Conservation (phyloP, 2,888 invertebrate genomes). For the Brachylomia viminalis region DNA sequence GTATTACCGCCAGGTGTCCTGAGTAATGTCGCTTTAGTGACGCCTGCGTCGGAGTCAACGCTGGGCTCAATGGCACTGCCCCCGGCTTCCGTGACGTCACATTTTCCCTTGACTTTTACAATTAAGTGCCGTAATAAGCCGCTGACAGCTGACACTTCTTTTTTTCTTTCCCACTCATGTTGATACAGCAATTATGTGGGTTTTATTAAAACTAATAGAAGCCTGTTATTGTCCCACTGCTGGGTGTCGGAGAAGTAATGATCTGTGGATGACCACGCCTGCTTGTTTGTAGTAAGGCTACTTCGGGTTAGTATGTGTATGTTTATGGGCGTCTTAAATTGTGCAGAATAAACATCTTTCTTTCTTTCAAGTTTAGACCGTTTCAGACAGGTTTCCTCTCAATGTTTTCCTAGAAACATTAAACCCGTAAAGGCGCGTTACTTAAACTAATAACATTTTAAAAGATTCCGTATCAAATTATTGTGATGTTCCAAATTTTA, state of each 20-base stretch:
- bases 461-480: background rate
- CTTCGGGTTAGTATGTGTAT: background rate
- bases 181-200: slow-evolving; percentile 1
- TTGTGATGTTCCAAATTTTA: background rate
- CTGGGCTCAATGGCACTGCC: background rate
- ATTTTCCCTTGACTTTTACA: slow-evolving; percentile 19
- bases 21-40: background rate
- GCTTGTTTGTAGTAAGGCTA: background rate
- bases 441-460: background rate
- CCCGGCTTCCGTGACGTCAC: background rate
- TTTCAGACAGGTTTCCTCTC: background rate
- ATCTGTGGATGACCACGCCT: background rate
- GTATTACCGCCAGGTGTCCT: slow-evolving; percentile 13
- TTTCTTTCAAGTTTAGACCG: background rate
- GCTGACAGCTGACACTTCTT: slow-evolving; percentile 15
- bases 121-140: slow-evolving; percentile 3
- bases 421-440: background rate
- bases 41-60: background rate
- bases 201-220: slow-evolving; percentile 4
- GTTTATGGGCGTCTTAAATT: background rate
- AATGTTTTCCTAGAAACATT: background rate
- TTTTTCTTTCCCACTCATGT: slow-evolving; percentile 1
- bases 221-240: background rate
- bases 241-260: background rate
- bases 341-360: background rate